Conservation (phyloP, 2,113 vertebrate genomes). For the Chiloscyllium plagiosum region DNA sequence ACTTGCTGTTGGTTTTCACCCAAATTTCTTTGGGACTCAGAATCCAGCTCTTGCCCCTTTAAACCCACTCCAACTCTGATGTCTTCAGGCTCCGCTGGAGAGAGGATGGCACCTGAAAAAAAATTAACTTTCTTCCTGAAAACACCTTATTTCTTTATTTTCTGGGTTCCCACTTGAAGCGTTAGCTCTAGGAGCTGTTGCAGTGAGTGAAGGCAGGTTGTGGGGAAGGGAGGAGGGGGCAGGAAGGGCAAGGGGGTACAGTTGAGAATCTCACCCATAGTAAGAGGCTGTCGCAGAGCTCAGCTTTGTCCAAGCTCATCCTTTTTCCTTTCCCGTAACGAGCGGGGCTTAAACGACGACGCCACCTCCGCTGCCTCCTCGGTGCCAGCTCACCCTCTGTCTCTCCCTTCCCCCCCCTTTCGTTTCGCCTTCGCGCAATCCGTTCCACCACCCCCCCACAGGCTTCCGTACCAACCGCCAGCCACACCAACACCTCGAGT, state of each 20-base stretch:
- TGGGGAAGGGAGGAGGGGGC: no score
- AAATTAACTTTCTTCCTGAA: neutral
- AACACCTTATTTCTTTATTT: no score
- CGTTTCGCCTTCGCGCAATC: neutral
- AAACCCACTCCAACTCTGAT: neutral
- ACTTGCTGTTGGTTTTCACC: neutral
- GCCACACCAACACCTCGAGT: neutral
- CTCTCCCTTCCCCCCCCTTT: neutral
- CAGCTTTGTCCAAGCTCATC: constrained; percentile 1
- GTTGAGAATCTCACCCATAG: constrained; percentile 19
- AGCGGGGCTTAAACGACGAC: neutral
- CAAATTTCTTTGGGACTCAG: neutral
- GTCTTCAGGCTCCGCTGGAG: neutral
- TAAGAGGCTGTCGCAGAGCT: constrained; percentile 36
- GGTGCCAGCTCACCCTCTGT: neutral
- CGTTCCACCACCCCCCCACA: neutral
- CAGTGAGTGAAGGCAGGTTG: neutral
- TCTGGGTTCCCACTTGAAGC: no score
- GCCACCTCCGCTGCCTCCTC: neutral
- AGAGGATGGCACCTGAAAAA: neutral
- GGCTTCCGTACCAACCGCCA: constrained; percentile 12
- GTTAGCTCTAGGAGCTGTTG: no score
- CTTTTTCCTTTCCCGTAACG: no score
- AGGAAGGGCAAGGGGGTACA: no score
- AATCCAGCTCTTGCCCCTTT: no score